These are phyloP conservation scores for Phyllostomus hastatus DNA, from an alignment of 2,113 vertebrate genomes.

Conservation along the genomic window DNA sequence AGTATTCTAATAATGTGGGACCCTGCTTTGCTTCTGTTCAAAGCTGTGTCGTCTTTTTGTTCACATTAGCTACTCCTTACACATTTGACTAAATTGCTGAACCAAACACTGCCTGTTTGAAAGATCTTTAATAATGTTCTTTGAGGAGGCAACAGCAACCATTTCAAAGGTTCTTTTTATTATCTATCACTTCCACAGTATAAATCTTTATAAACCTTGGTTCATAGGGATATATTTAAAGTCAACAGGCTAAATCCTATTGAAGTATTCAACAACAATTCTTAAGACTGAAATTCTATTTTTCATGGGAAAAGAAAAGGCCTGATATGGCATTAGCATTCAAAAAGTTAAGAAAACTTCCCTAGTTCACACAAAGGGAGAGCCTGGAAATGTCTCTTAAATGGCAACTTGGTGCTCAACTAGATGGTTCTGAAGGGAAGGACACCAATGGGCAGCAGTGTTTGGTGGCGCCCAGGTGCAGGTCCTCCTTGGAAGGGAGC, in stretches of 20 bases:
- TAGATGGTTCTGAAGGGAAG: background rate
- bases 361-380: background rate
- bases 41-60: constrained; percentile 42
- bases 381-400: background rate
- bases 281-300: constrained; percentile 59
- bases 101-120: constrained; percentile 35
- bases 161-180: constrained; percentile 55
- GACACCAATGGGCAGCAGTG: too few species aligned
- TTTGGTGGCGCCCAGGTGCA: background rate
- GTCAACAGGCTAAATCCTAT: constrained; percentile 54
- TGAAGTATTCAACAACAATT: constrained; percentile 48
- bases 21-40: background rate
- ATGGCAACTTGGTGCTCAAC: background rate
- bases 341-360: background rate
- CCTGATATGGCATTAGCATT: background rate
- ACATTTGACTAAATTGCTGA: constrained; percentile 55
- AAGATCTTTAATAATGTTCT: constrained; percentile 4
- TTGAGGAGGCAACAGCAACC: constrained; percentile 39
- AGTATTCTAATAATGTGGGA: constrained; percentile 22
- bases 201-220: constrained; percentile 23
- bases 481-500: background rate
- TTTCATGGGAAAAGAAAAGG: constrained; percentile 28
- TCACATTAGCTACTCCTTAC: constrained; percentile 41
- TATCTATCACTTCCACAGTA: constrained; percentile 15
- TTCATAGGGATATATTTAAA: constrained; percentile 38